Evolutionary conservation across 2,797 vertebrate species (phyloP).

Genomic region (Fringilla coelebs): DNA sequence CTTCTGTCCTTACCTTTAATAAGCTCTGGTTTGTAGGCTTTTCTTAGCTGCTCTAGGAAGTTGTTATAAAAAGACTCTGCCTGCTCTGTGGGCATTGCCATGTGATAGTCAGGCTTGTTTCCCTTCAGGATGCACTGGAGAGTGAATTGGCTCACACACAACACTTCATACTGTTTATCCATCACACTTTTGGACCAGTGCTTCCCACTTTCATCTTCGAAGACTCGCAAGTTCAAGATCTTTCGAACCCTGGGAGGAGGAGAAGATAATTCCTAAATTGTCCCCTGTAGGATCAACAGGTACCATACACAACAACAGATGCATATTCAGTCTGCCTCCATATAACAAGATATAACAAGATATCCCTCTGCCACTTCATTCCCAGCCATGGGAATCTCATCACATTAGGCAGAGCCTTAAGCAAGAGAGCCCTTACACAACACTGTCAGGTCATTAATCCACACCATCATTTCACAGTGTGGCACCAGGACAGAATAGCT

Average conservation of each 20-base stretch:
- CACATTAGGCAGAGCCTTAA: background rate
- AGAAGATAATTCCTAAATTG: background rate
- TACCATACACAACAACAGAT: background rate
- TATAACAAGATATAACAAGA: background rate
- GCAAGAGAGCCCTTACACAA: background rate
- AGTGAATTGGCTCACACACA: conserved; percentile 96
- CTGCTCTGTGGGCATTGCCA: conserved; percentile 90
- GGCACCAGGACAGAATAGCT: background rate
- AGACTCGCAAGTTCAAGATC: conserved; percentile 92
- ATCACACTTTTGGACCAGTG: conserved; percentile 93
- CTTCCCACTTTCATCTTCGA: conserved; percentile 91
- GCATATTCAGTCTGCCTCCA: background rate
- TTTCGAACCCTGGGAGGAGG: conserved; percentile 84
- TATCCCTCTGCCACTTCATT: background rate
- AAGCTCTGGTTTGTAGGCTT: conserved; percentile 86
- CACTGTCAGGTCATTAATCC: background rate
- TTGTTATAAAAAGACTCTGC: conserved; percentile 88
- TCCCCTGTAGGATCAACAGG: background rate
- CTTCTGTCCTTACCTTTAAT: conserved; percentile 83
- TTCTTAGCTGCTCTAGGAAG: conserved; percentile 90
- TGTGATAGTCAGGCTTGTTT: conserved; percentile 95
- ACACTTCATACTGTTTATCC: conserved; percentile 90
- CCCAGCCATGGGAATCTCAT: background rate
- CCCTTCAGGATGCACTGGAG: conserved; percentile 93
- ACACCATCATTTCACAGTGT: background rate